Percentiles rank a stretch among this genome's conserved stretches.
phyloP scores from a whole-genome alignment of 2,888 invertebrate genomes.

The Cactoblastis cactorum region DNA sequence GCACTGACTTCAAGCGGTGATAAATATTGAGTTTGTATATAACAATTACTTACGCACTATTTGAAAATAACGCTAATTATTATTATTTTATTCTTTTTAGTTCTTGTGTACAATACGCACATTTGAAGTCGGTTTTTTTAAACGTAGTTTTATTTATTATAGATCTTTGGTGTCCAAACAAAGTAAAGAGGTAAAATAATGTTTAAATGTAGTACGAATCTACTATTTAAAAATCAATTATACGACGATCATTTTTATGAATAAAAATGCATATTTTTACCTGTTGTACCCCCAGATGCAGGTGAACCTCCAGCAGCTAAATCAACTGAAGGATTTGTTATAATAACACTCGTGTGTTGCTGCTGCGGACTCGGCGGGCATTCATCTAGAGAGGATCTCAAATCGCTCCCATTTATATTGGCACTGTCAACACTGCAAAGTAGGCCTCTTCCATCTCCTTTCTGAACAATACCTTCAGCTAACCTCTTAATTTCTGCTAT shows the following conservation, averaged over 20 bases:
- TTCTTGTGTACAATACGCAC: too few species aligned
- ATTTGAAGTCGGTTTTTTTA: too few species aligned
- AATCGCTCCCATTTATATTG: conserved; percentile 57
- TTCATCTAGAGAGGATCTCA: conserved; percentile 57
- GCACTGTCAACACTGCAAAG: conserved; percentile 70
- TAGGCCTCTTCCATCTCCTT: conserved; percentile 65
- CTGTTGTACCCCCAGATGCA: conserved; percentile 64
- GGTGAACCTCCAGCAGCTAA: conserved; percentile 72
- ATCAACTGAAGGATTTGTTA: conserved; percentile 86
- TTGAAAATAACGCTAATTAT: too few species aligned
- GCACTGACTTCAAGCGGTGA: too few species aligned
- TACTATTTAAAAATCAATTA: too few species aligned
- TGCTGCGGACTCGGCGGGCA: conserved; percentile 47
- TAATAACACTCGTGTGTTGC: conserved; percentile 82
- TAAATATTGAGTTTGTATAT: too few species aligned
- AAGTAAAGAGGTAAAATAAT: too few species aligned
- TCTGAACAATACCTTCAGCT: conserved; percentile 73
- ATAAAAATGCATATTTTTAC: conserved; percentile 31
- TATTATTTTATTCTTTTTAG: too few species aligned
- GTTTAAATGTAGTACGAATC: not conserved
- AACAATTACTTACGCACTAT: too few species aligned
- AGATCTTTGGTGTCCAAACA: too few species aligned
- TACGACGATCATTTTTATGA: not conserved
- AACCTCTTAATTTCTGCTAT: conserved; percentile 72
- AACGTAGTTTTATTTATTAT: too few species aligned